Evolutionary conservation across 2,888 invertebrate genomes (phyloP).

Genomic region (Omphaloscelis lunosa): DNA sequence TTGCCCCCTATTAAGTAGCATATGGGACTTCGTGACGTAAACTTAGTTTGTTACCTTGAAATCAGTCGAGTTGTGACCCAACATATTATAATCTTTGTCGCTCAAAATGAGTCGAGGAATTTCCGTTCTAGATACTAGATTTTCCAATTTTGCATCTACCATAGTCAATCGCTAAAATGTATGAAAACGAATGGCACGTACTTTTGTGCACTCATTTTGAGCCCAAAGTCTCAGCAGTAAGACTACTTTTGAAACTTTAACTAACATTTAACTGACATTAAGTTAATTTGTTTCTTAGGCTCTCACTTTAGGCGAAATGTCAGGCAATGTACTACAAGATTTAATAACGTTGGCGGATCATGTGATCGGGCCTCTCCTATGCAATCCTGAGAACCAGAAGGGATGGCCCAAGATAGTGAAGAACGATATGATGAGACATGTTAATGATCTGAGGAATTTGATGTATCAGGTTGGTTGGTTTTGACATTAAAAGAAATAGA

Average conservation of each 20-base stretch:
- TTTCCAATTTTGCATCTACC: neutral
- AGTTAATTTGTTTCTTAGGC: conserved; percentile 73
- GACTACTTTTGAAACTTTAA: neutral
- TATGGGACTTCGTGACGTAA: neutral
- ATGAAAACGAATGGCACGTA: neutral
- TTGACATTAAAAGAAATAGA: neutral
- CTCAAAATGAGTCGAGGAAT: neutral
- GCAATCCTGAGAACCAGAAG: conserved; percentile 92
- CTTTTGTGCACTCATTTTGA: neutral
- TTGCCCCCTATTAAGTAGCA: no score
- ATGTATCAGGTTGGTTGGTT: conserved; percentile 92
- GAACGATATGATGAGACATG: conserved; percentile 93
- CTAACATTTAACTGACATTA: no score
- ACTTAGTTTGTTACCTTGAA: neutral
- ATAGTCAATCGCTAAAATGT: neutral
- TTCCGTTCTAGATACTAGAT: neutral
- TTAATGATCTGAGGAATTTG: conserved; percentile 92
- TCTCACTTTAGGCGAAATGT: conserved; percentile 93
- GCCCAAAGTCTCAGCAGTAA: neutral
- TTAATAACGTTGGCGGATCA: conserved; percentile 93
- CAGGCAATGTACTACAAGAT: conserved; percentile 93
- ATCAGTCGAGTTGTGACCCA: neutral
- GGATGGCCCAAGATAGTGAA: conserved; percentile 94
- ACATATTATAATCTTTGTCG: neutral
- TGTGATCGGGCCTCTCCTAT: conserved; percentile 93